A percentile compares a stretch with the other conserved stretches of the same genome.
Evolutionary conservation across 2,888 invertebrate genomes (phyloP).

Genomic region (Drosophila fungiperda): DNA sequence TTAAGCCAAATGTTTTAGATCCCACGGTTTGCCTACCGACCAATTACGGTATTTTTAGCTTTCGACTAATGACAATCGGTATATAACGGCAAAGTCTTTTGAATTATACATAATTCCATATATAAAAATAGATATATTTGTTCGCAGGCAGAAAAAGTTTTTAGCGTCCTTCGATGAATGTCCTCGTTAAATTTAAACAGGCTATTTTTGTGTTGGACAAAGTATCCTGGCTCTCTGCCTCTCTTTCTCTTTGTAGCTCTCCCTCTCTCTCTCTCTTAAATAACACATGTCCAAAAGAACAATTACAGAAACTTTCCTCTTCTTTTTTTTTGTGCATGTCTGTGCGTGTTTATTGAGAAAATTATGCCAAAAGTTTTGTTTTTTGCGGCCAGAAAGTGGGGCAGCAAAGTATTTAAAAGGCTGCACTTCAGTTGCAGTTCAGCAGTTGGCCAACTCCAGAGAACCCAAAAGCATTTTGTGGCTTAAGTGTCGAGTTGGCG

Average conservation of each 20-base stretch:
- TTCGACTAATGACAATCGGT: not conserved
- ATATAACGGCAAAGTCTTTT: constrained; percentile 29
- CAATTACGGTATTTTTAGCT: constrained; percentile 45
- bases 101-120: constrained; percentile 69
- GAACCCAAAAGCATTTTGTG: constrained; percentile 57
- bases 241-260: not conserved
- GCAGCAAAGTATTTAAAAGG: constrained; percentile 44
- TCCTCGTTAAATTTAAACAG: constrained; percentile 42
- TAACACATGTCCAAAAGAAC: constrained; percentile 4
- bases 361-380: constrained; percentile 60
- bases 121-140: constrained; percentile 22
- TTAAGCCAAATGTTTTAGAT: constrained; percentile 22
- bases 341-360: constrained; percentile 34
- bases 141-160: constrained; percentile 52
- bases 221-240: not conserved
- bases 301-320: not conserved
- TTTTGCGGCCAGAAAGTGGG: constrained; percentile 28
- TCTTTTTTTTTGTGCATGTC: constrained; percentile 14
- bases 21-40: not conserved
- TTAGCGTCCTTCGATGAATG: constrained; percentile 24
- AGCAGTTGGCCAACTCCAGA: constrained; percentile 32
- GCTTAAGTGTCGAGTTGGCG: constrained; percentile 26
- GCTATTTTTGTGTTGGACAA: constrained; percentile 49
- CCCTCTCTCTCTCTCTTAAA: not conserved
- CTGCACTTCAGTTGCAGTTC: constrained; percentile 47